Base-by-base conservation (phyloP, 2,888 invertebrate species). In the Latheticus oryzae region DNA sequence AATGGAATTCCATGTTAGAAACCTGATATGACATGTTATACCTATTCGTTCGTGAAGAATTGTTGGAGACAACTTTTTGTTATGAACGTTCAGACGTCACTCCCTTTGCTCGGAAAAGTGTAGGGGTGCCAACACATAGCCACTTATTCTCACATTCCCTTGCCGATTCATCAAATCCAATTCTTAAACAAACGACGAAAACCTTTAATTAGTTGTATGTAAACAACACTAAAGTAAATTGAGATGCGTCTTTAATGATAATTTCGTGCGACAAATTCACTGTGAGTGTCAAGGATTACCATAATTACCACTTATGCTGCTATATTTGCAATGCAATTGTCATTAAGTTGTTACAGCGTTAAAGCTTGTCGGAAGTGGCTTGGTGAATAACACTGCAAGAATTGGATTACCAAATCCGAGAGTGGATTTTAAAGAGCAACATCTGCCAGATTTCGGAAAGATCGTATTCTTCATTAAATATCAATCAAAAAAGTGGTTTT, bases 1-100 rank as follows among this genome's bases (percentile, higher is more conserved):
- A 23, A 33, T 24, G 3, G 8, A 47, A 23, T 47, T 35, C 47
- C 33, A 1, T 19, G 30, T 33, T 8, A 16, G 47, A 35, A 35
- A 47, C 33, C 4, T 47, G 47, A 33, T 33, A 47, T 33, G 16
- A 47, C 23, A 35, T 32, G 23, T 32, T 43, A 8, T 47, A 47
- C 23, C 47, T 24, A 30, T 33, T 23, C 16, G 23, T 1, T 47
- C 13, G 35, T 40, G 8, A 47, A 47, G 21, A 33, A 47, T 21
- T 15, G 11, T 47, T 2, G 3, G 16, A 33, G 35, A 33, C 23
- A 35, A 23, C 32, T 47, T 35, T 33, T 45, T 26, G 42, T 42
- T 40, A 17, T 35, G 16, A 28, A 28, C 16, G n/a, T 16, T 2
- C 35, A 8, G 8, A 8, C 11, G 40, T 13, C 24, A 24, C 7